Conservation (phyloP, 1,140 invertebrate genomes). For the Plutomurus gul region DNA sequence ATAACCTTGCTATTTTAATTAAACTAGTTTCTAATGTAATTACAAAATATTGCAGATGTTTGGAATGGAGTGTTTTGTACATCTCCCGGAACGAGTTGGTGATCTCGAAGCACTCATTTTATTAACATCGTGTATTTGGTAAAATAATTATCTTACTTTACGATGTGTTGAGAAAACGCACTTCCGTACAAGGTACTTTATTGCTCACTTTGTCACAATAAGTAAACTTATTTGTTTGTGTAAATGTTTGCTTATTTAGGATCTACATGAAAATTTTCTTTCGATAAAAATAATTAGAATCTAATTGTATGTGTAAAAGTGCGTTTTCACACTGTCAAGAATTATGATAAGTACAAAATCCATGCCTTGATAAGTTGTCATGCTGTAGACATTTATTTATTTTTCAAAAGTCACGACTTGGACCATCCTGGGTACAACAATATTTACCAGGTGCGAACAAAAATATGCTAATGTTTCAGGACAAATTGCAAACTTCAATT, state of each 20-base stretch:
- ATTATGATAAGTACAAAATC: too few relatives aligned
- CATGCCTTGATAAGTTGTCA: too few relatives aligned
- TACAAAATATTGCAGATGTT: slow-evolving; percentile 72
- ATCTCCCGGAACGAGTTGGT: slow-evolving; percentile 70
- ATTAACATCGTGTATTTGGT: slow-evolving; percentile 79
- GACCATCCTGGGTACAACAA: slow-evolving; percentile 92
- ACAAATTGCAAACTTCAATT: not conserved
- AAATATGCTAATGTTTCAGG: not conserved
- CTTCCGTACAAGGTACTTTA: too few relatives aligned
- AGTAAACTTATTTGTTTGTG: not conserved
- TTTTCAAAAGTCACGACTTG: slow-evolving; percentile 69
- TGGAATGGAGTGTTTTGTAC: slow-evolving; percentile 76
- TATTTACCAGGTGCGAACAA: slow-evolving; percentile 75
- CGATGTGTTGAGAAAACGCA: too few relatives aligned
- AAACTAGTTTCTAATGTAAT: not conserved
- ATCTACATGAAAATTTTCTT: too few relatives aligned
- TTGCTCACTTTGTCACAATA: too few relatives aligned
- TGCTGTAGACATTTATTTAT: not conserved
- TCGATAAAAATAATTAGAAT: too few relatives aligned
- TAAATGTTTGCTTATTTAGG: too few relatives aligned
- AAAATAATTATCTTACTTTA: too few relatives aligned
- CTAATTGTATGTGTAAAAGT: too few relatives aligned
- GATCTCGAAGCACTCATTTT: slow-evolving; percentile 77
- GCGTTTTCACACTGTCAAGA: too few relatives aligned
- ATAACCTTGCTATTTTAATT: too few relatives aligned